Evolutionary conservation across 2,888 invertebrate species (phyloP), one percentile per base, ranked within the genome.

Genomic region (Clunio marinus): DNA sequence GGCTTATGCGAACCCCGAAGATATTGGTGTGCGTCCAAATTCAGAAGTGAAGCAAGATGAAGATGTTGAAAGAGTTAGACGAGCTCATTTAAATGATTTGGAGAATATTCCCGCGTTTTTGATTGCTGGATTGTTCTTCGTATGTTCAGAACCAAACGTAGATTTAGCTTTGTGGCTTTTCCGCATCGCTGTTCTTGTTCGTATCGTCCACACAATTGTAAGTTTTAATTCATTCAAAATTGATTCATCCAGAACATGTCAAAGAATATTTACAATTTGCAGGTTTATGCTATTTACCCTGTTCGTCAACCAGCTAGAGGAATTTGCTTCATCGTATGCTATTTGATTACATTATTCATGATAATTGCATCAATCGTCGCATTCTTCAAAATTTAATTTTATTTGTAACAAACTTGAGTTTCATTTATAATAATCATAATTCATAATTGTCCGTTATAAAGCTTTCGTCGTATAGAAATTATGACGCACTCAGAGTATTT

Each of bases 21-120:
- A 66, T 15, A 25, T 66, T n/a, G 25, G 15, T 8, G 46, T 28
- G 13, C 66, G 66, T 7, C 55, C 51, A 28, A 55, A 55, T 28
- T 28, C 20, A 24, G 66, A 46, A 20, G 13, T 66, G 0, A 66
- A 66, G 22, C 51, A 66, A 35, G 66, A 66, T 66, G 66, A 66
- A 20, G 66, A 66, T 15, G 66, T 66, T n/a, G 66, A 66, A 22
- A n/a, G 66, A 27, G 66, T 66, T 10, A 24, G 66, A 51, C 66
- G 85, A 71, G 84, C 83, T 4, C 85, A 85, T 73, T 79, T 80
- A 71, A 85, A 85, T 73, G 85, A 85, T 74, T 72, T 85, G 72
- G 85, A 85, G 74, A 85, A 85, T 74, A 83, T 85, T 70, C 74
- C 83, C 1, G 79, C 82, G 1, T 86, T 84, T 74, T 77, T 83